phyloP scores from a whole-genome alignment of 1,140 invertebrate species.

The Hyles vespertilio region DNA sequence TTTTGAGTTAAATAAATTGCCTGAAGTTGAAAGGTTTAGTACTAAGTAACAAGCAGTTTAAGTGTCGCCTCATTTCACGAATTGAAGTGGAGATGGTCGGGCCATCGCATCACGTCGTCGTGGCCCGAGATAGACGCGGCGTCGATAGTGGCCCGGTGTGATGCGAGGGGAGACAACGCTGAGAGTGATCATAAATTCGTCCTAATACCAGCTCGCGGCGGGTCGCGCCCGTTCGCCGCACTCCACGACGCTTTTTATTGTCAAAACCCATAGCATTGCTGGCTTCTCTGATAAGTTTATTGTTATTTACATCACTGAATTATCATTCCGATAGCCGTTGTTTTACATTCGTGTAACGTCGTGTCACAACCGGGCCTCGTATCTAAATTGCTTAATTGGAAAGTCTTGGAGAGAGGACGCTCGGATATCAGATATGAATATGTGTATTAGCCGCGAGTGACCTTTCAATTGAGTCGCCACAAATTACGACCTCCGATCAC shows the following conservation, averaged over 20 bases:
- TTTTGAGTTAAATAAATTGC: too few species aligned
- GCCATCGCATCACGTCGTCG: background rate
- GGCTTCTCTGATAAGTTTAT: conserved; percentile 69
- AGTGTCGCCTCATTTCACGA: too few species aligned
- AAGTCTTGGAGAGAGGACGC: conserved; percentile 50
- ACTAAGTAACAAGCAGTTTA: too few species aligned
- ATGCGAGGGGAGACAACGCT: conserved; percentile 27
- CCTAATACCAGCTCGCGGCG: conserved; percentile 53
- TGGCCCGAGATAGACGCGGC: background rate
- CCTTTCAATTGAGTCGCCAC: conserved; percentile 44
- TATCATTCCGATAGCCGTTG: conserved; percentile 69
- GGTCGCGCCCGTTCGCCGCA: conserved; percentile 37
- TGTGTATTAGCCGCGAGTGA: conserved; percentile 32
- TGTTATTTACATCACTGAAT: conserved; percentile 73
- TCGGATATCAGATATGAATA: conserved; percentile 48
- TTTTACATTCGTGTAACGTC: conserved; percentile 70
- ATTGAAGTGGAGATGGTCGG: too few species aligned
- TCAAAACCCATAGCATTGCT: conserved; percentile 65
- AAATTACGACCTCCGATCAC: conserved; percentile 28
- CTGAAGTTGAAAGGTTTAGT: too few species aligned
- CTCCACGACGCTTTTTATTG: conserved; percentile 67
- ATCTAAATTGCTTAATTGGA: conserved; percentile 76
- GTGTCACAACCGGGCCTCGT: conserved; percentile 53
- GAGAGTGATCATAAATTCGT: conserved; percentile 55
- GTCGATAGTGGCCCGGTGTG: conserved; percentile 9